phyloP scores from a whole-genome alignment of 1,140 invertebrate genomes.

The Macrobrachium rosenbergii region DNA sequence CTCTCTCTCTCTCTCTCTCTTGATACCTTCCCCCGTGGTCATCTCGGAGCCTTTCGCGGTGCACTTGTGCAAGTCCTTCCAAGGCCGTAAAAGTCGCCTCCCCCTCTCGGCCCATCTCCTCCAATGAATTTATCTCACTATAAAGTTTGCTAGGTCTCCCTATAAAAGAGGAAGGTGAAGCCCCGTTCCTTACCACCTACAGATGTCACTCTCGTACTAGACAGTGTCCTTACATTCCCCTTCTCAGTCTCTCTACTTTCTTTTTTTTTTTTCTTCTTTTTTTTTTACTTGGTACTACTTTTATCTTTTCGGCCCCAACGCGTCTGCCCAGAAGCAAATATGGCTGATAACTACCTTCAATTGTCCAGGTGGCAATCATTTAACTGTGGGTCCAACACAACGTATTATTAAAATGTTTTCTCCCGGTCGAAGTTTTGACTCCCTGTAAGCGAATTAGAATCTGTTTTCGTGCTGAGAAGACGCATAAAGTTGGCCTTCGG shows the following conservation, averaged over 20 bases:
- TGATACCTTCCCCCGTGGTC: constrained; percentile 9
- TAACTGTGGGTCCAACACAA: no score
- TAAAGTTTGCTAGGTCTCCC: constrained; percentile 57
- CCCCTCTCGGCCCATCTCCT: constrained; percentile 57
- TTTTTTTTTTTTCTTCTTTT: neutral
- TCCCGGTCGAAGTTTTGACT: constrained; percentile 26
- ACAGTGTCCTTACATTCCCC: constrained; percentile 11
- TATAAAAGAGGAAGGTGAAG: constrained; percentile 48
- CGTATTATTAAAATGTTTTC: constrained; percentile 3
- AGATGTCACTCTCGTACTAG: constrained; percentile 53
- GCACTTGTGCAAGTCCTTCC: constrained; percentile 54
- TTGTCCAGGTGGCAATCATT: no score
- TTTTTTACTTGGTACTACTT: neutral
- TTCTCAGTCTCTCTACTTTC: neutral
- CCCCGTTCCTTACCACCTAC: constrained; percentile 43
- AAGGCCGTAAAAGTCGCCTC: constrained; percentile 49
- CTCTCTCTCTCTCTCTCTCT: neutral
- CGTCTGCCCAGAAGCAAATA: no score
- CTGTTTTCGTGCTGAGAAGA: constrained; percentile 43
- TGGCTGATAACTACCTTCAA: no score
- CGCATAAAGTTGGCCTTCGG: constrained; percentile 39
- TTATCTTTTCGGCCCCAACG: no score
- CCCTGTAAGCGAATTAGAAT: constrained; percentile 49
- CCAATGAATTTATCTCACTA: constrained; percentile 63
- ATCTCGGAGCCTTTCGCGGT: constrained; percentile 46